Evolutionary conservation across 2,113 vertebrate species (phyloP).

Genomic region (Halcyon senegalensis): DNA sequence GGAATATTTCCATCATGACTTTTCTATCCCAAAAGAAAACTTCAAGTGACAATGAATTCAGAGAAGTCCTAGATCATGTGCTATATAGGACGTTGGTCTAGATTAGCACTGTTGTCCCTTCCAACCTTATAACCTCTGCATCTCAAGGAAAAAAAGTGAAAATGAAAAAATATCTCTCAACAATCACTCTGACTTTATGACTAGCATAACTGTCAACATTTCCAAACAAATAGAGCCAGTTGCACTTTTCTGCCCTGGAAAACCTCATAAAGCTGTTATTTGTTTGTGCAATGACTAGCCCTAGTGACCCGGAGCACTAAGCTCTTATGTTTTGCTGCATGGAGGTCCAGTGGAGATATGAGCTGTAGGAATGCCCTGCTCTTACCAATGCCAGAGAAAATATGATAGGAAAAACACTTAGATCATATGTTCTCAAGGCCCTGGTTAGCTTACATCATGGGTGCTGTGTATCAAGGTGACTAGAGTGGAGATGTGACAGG

Average conservation of each 20-base stretch:
- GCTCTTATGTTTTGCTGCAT: neutral
- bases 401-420: neutral
- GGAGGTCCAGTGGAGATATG: neutral
- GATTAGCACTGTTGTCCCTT: neutral
- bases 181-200: neutral
- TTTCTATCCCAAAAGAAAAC: neutral
- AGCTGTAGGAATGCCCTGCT: neutral
- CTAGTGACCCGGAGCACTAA: neutral
- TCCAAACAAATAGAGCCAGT: neutral
- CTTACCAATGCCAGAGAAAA: conserved; percentile 3
- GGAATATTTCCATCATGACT: neutral
- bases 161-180: neutral
- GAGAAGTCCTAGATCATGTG: neutral
- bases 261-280: neutral
- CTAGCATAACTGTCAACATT: neutral
- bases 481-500: neutral
- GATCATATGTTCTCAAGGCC: neutral
- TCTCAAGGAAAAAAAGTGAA: neutral
- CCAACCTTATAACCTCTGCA: neutral
- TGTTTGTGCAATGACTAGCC: neutral
- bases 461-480: neutral
- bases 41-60: neutral
- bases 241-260: neutral
- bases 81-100: neutral
- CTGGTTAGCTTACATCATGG: neutral